phyloP scores from a whole-genome alignment of 1,140 invertebrate genomes.

The Rhyzopertha dominica region DNA sequence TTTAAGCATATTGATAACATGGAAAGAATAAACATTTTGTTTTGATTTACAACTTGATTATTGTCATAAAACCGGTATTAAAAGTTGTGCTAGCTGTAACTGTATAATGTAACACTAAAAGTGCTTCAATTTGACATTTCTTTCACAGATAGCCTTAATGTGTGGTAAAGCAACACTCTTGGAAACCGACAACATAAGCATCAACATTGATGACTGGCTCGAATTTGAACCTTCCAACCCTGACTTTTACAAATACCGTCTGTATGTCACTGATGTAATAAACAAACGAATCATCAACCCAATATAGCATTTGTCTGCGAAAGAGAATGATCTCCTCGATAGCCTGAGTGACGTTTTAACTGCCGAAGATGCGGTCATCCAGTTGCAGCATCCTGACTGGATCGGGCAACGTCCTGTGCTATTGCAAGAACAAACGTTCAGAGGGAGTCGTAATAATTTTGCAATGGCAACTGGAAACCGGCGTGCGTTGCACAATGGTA shows the following conservation, averaged over 20 bases:
- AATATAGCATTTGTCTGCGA: slow-evolving; percentile 56
- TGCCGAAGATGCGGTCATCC: slow-evolving; percentile 66
- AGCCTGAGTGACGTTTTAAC: slow-evolving; percentile 64
- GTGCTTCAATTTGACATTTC: slow-evolving; percentile 43
- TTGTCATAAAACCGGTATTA: too few species aligned
- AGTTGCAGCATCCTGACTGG: slow-evolving; percentile 66
- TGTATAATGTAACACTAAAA: too few species aligned
- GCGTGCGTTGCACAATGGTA: slow-evolving; percentile 26
- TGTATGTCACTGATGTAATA: slow-evolving; percentile 73
- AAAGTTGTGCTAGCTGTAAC: too few species aligned
- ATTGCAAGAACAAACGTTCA: slow-evolving; percentile 43
- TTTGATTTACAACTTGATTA: too few species aligned
- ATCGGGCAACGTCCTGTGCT: slow-evolving; percentile 70
- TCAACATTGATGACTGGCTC: slow-evolving; percentile 49
- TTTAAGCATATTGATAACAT: too few species aligned
- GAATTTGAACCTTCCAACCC: slow-evolving; percentile 23
- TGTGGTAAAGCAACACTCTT: slow-evolving; percentile 53
- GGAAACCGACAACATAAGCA: slow-evolving; percentile 58
- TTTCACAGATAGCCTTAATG: slow-evolving; percentile 46
- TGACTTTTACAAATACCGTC: slow-evolving; percentile 50
- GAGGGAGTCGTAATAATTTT: slow-evolving; percentile 6
- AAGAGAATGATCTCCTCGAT: slow-evolving; percentile 68
- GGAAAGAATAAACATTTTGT: too few species aligned
- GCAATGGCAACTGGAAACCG: neutral
- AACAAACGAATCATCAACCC: slow-evolving; percentile 68